Evolutionary conservation across 2,888 invertebrate genomes (phyloP), one percentile per base, ranked within the genome.

Genomic region (Morinoia aosen): DNA sequence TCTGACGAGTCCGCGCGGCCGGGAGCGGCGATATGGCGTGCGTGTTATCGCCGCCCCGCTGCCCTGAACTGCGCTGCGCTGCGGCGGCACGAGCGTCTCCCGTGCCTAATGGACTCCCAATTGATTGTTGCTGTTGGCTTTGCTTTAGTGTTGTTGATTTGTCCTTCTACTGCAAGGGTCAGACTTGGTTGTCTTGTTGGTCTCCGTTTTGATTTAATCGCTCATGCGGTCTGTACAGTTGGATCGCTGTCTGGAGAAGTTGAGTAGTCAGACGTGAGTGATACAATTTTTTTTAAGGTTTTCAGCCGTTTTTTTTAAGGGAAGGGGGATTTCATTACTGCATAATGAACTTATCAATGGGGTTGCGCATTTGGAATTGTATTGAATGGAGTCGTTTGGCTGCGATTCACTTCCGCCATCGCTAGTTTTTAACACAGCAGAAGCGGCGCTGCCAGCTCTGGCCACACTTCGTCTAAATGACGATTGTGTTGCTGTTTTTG

Each of bases 61-160:
- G 48, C 48, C 48, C 48, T 48, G 48, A 48, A 4, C 48, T 48
- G 48, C 48, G 48, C 48, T 48, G 48, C 48, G 48, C 48, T 48
- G 48, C 5, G 48, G 2, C 48, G 48, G 48, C 48, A 33, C 33
- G 14, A 33, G 76, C 19, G 19, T 33, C 76, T 76, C 33, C 19
- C 25, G 90, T 90, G 40, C 14, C 40, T 88, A 88, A 90, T 90
- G 90, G 90, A 14, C 90, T 0, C 11, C 14, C 90, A 48, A 90
- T 40, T 90, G 40, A 90, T 90, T 40, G 40, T 14, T 90, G 10
- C 39, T 7, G 48, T 90, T 90, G 11, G 90, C 90, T 90, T 90
- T 90, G 90, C 39, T 90, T 90, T 90, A 90, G 90, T 12, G 39
- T 90, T 90, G 90, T 90, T 90, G 40, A 7, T 90, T 90, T 8